A percentile compares a stretch with the other conserved stretches of the same genome.
phyloP scores from a whole-genome alignment of 2,797 vertebrate genomes.

The Sebastiscus albofasciatus region DNA sequence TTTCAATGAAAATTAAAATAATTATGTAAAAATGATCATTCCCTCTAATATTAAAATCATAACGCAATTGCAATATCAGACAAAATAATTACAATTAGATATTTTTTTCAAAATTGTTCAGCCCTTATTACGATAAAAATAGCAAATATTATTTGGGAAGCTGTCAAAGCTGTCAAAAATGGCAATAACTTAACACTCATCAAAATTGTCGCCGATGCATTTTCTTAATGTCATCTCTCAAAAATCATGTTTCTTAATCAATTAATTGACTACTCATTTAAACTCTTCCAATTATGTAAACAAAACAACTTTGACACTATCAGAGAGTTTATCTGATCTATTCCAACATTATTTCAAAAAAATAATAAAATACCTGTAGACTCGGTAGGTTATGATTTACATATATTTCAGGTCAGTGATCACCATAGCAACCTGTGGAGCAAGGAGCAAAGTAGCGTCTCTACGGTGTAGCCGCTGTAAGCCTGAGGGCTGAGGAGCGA shows the following conservation, averaged over 20 bases:
- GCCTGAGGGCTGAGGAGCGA: constrained; percentile 46
- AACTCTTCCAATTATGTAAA: not conserved
- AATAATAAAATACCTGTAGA: constrained; percentile 35
- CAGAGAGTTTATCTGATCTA: not conserved
- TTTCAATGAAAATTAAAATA: too few relatives aligned
- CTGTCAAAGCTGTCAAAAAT: not conserved
- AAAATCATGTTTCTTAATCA: not conserved
- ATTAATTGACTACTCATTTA: not conserved
- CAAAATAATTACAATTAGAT: too few relatives aligned
- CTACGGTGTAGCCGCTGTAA: constrained; percentile 38
- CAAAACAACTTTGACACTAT: not conserved
- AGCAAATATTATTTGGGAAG: not conserved
- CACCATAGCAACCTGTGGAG: constrained; percentile 71
- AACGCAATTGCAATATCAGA: rapidly evolving
- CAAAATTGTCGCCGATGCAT: not conserved
- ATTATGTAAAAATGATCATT: too few relatives aligned
- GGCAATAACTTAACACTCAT: not conserved
- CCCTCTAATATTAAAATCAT: too few relatives aligned
- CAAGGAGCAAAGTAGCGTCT: constrained; percentile 23
- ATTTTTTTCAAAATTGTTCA: too few relatives aligned
- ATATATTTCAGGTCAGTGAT: constrained; percentile 61
- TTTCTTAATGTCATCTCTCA: not conserved
- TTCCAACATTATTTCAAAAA: not conserved
- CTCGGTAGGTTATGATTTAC: constrained; percentile 47
- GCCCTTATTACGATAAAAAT: not conserved